These are phyloP conservation scores for Labrus mixtus DNA, from an alignment of 2,113 vertebrate species.

Conservation along the genomic window DNA sequence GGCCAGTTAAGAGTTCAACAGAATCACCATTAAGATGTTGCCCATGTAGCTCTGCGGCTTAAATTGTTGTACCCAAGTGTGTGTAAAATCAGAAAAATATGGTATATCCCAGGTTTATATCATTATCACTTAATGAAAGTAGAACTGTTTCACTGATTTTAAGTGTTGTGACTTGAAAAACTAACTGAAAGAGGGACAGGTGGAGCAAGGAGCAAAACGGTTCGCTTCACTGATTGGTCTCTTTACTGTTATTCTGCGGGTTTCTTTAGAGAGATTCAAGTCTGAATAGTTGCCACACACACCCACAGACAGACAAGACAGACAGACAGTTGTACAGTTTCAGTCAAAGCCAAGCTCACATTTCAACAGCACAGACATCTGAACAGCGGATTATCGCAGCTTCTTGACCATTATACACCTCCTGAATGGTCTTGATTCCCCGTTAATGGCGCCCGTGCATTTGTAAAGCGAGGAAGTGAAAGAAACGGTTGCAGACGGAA, in stretches of 20 bases:
- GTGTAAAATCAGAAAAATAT: constrained; percentile 14
- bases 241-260: constrained; percentile 11
- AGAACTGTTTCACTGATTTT: constrained; percentile 26
- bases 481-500: constrained; percentile 56
- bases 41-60: neutral
- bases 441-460: constrained; percentile 61
- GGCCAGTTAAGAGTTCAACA: constrained; percentile 27
- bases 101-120: constrained; percentile 6
- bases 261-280: constrained; percentile 51
- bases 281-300: constrained; percentile 56
- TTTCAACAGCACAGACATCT: constrained; percentile 67
- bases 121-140: constrained; percentile 45
- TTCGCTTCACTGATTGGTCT: constrained; percentile 25
- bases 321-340: constrained; percentile 49
- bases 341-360: constrained; percentile 52
- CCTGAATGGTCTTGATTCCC: constrained; percentile 67
- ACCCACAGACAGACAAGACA: constrained; percentile 32
- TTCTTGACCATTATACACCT: constrained; percentile 67
- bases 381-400: constrained; percentile 71
- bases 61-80: constrained; percentile 15
- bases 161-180: constrained; percentile 1
- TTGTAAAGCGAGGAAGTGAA: constrained; percentile 73
- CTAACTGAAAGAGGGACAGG: neutral
- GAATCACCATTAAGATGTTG: neutral
- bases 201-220: constrained; percentile 8